Conservation (phyloP, 30 jellyfish, hydroid and myxozoan species). For the Aurelia aurita region DNA sequence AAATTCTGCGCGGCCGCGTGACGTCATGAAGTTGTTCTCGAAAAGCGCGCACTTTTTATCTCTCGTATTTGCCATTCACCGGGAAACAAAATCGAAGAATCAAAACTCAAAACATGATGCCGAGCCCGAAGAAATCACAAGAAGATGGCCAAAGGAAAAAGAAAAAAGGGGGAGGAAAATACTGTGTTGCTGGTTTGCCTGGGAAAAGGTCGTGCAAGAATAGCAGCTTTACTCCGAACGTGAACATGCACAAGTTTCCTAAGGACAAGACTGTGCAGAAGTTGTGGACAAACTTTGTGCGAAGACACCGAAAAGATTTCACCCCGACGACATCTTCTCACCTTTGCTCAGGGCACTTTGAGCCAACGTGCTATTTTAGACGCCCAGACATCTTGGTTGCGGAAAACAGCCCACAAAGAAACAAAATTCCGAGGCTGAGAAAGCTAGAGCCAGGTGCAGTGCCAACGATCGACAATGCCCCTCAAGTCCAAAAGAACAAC, state of each 20-base stretch:
- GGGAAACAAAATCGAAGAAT: too few relatives aligned
- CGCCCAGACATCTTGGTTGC: slow-evolving; percentile 19
- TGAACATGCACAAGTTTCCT: slow-evolving; percentile 6
- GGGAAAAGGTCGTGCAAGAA: too few relatives aligned
- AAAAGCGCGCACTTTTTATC: too few relatives aligned
- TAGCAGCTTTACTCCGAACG: too few relatives aligned
- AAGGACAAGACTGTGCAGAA: slow-evolving; percentile 20
- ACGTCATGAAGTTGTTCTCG: too few relatives aligned
- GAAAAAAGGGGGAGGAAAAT: too few relatives aligned
- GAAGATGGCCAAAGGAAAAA: too few relatives aligned
- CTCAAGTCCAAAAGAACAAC: slow-evolving; percentile 9
- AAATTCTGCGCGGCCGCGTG: too few relatives aligned
- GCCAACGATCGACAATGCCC: slow-evolving; percentile 36
- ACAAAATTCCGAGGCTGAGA: slow-evolving; percentile 9
- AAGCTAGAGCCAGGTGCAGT: slow-evolving; percentile 30
- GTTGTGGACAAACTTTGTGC: slow-evolving; percentile 27
- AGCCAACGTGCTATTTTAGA: slow-evolving; percentile 28
- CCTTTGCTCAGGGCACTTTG: slow-evolving; percentile 24
- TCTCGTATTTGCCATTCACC: too few relatives aligned
- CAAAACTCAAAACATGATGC: too few relatives aligned
- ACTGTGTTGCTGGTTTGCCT: too few relatives aligned
- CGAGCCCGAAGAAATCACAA: too few relatives aligned
- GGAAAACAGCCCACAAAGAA: slow-evolving; percentile 20
- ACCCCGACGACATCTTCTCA: slow-evolving; percentile 16
- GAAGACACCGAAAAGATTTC: slow-evolving; percentile 20